Evolutionary conservation across 2,888 invertebrate genomes (phyloP).

Genomic region (Drosophila subquinaria): DNA sequence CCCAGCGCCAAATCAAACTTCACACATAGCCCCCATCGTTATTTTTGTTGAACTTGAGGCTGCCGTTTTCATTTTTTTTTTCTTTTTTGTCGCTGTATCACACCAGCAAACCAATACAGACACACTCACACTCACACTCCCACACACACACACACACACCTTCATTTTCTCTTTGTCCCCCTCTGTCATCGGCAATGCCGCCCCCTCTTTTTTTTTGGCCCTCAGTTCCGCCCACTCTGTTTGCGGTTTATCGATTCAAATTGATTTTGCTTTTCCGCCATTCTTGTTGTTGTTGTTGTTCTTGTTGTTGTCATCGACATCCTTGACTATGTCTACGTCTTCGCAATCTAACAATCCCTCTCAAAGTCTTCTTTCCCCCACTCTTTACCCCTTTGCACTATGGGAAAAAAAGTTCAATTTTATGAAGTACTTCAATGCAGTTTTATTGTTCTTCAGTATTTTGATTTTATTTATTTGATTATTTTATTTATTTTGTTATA

Average conservation of each 20-base stretch:
- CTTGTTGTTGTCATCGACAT: conserved; percentile 58
- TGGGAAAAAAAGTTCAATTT: no score
- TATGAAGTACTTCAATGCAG: no score
- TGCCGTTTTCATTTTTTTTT: conserved; percentile 21
- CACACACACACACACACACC: conserved; percentile 4
- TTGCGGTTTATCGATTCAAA: conserved; percentile 78
- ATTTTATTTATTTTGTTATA: no score
- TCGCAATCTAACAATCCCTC: conserved; percentile 8
- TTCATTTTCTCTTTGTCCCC: neutral
- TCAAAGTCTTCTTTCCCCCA: neutral
- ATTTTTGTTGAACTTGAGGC: conserved; percentile 58
- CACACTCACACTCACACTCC: neutral
- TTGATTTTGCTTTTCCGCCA: conserved; percentile 71
- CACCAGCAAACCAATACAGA: conserved; percentile 10
- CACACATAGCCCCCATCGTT: conserved; percentile 45
- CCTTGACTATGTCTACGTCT: conserved; percentile 56
- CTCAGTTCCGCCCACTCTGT: conserved; percentile 52
- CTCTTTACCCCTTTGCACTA: conserved; percentile 1
- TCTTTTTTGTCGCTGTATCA: conserved; percentile 4
- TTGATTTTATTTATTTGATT: no score
- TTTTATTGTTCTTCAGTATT: no score
- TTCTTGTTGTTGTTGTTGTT: conserved; percentile 29
- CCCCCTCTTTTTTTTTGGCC: conserved; percentile 1
- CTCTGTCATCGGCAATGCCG: neutral
- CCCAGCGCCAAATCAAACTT: conserved; percentile 62